A percentile compares a stretch with the other conserved stretches of the same genome.
Conservation (phyloP, 2,113 vertebrate genomes). For the Cynocephalus volans region DNA sequence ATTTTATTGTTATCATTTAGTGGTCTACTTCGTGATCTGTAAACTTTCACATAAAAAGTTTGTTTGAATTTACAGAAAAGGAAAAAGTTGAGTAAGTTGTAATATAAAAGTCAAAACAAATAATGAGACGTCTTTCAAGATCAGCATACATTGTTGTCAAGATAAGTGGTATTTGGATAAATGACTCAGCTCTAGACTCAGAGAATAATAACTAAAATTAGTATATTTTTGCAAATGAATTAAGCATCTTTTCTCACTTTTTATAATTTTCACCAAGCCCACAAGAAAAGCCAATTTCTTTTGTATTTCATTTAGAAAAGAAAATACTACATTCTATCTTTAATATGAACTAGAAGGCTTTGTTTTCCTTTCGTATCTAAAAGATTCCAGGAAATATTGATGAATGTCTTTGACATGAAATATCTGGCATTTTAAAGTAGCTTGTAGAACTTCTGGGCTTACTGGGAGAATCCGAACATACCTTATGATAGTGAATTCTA, state of each 20-base stretch:
- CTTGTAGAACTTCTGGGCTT: slow-evolving; percentile 26
- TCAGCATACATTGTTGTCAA: not conserved
- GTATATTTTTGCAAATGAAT: slow-evolving; percentile 31
- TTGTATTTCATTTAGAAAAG: not conserved
- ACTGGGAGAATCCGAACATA: slow-evolving; percentile 1
- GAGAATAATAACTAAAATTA: slow-evolving; percentile 43
- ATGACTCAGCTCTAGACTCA: not conserved
- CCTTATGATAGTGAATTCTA: slow-evolving; percentile 55
- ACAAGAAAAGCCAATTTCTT: slow-evolving; percentile 23
- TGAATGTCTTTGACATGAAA: not conserved
- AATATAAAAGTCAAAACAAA: slow-evolving; percentile 4
- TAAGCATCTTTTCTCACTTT: not conserved
- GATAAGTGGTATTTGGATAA: slow-evolving; percentile 62
- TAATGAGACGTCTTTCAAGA: not conserved
- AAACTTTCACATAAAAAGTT: not conserved
- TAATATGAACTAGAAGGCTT: not conserved
- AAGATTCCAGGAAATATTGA: not conserved
- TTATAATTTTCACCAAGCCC: slow-evolving; percentile 37
- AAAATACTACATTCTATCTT: not conserved
- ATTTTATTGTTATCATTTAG: not conserved
- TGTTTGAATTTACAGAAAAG: not conserved
- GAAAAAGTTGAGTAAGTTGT: not conserved
- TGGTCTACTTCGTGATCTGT: not conserved
- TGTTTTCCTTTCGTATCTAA: slow-evolving; percentile 13
- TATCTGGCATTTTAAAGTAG: slow-evolving; percentile 32